A percentile compares a stretch with the other conserved stretches of the same genome.
Conservation (phyloP, 2,888 invertebrate species). For the Leucoma salicis region DNA sequence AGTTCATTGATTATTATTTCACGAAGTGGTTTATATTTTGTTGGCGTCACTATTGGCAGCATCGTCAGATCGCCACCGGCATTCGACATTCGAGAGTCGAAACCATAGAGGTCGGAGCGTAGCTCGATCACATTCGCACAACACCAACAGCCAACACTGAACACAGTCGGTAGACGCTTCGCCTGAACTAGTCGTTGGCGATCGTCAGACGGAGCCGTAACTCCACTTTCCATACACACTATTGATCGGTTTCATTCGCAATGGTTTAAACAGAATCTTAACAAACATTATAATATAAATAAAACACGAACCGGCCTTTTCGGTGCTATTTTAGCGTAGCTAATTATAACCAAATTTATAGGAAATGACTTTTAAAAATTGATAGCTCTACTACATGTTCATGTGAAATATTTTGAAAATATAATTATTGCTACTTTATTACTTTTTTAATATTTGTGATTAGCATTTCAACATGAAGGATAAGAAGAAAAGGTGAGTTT, state of each 20-base stretch:
- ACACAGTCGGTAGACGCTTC: slow-evolving; percentile 29
- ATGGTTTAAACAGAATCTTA: slow-evolving; percentile 42
- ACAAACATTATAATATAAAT: slow-evolving; percentile 25
- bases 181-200: slow-evolving; percentile 28
- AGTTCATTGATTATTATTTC: slow-evolving; percentile 48
- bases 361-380: slow-evolving; percentile 10
- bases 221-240: slow-evolving; percentile 19
- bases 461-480: slow-evolving; percentile 52
- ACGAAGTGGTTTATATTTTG: slow-evolving; percentile 12
- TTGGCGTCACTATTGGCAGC: slow-evolving; percentile 1
- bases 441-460: slow-evolving; percentile 21
- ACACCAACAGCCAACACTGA: no score
- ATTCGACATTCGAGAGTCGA: slow-evolving; percentile 8
- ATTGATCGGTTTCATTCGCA: slow-evolving; percentile 53
- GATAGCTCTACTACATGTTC: slow-evolving; percentile 11
- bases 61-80: slow-evolving; percentile 1
- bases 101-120: background rate
- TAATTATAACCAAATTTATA: slow-evolving; percentile 8
- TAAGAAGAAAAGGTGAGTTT: slow-evolving; percentile 52
- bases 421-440: slow-evolving; percentile 22
- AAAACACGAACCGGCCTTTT: slow-evolving; percentile 41
- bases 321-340: slow-evolving; percentile 30
- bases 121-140: background rate
- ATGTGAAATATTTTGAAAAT: slow-evolving; percentile 18
- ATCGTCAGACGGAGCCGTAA: slow-evolving; percentile 25